Base-by-base conservation (phyloP, 1,140 invertebrate species). In the Drosophila malerkotliana region DNA sequence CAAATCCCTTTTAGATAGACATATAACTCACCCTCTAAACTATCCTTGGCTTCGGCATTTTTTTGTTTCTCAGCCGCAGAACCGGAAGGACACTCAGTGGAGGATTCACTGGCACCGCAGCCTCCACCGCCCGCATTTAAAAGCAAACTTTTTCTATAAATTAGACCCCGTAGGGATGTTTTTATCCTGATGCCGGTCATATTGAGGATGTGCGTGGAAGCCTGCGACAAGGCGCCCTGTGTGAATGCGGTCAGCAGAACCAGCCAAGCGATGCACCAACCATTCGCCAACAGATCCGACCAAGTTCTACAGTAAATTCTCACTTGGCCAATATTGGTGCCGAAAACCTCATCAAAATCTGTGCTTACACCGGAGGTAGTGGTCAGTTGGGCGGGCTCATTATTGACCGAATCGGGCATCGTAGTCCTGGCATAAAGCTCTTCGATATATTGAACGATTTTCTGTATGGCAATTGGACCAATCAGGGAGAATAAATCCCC, bases 161-260 rank as follows among this genome's bases (percentile, higher is more conserved):
- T 91, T 62, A 92, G 78, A 71, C 95, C 95, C 93, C 97, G 96
- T 69, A 98, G 92, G 54, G 96, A 95, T 41, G 94, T 95, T 92
- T 96, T 96, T 48, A 97, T 93, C 79, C 95, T 94, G 58, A 96
- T 96, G 53, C 96, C 96, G 92, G 96, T 95, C 55, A 96, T 94
- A 60, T 96, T 96, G 9, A 97, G 94, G 41, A 97, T 92, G 92
- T 97, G 96, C 61, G 96, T 96, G 12, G 96, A 96, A 57, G 95
- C 94, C 93, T 98, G 97, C n/a, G 96, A 96, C 51, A 97, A 93
- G 26, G 95, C 95, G 67, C 95, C 95, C 92, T 98, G 96, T 15
- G 95, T 92, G 37, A 97, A 83, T 7, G 95, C 93, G n/a, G 95
- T 93, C 10, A 97, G 56, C 18, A 97, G 94, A 37, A 97, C 93